Evolutionary conservation across 2,888 invertebrate genomes (phyloP).

Genomic region (Cantharis nigra): DNA sequence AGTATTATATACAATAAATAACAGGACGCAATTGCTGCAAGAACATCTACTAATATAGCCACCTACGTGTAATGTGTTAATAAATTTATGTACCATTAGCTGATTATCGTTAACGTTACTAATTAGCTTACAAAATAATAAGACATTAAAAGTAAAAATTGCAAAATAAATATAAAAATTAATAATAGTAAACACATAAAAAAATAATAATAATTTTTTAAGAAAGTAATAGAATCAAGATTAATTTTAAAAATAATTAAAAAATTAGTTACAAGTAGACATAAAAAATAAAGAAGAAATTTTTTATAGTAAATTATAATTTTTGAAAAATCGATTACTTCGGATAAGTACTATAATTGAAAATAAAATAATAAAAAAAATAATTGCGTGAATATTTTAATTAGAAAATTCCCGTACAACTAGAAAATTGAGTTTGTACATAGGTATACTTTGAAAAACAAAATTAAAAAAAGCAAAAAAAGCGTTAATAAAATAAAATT

Average conservation of each 20-base stretch:
- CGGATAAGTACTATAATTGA: background rate
- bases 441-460: background rate
- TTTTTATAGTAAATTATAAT: background rate
- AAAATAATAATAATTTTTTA: too few species aligned
- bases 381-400: background rate
- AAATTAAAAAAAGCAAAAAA: background rate
- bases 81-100: constrained; percentile 10
- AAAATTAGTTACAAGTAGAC: constrained; percentile 3
- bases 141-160: background rate
- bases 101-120: background rate
- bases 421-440: background rate
- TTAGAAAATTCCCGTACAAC: too few species aligned
- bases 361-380: background rate
- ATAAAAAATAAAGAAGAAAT: background rate
- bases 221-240: background rate
- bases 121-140: background rate
- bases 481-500: background rate
- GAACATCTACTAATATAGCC: constrained; percentile 24
- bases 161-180: background rate
- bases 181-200: background rate
- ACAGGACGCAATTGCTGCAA: constrained; percentile 19
- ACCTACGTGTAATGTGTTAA: constrained; percentile 25
- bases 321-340: background rate
- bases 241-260: background rate
- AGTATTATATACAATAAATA: constrained; percentile 27